phyloP scores from a whole-genome alignment of 2,888 invertebrate species.

The Tiliacea citrago region DNA sequence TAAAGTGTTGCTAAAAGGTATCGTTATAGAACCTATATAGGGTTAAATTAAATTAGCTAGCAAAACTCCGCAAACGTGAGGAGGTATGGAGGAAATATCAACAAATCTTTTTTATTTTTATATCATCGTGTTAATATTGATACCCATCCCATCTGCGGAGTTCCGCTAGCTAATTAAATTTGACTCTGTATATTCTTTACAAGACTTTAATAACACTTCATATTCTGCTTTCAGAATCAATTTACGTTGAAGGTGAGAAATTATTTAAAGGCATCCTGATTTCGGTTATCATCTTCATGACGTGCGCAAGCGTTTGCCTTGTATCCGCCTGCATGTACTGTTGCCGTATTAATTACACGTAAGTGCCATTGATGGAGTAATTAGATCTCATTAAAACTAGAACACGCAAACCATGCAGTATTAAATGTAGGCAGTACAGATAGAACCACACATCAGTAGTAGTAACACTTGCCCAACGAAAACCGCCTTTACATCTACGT shows the following conservation, averaged over 20 bases:
- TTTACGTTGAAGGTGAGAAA: slow-evolving; percentile 75
- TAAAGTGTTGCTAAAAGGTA: background rate
- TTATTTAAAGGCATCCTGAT: slow-evolving; percentile 78
- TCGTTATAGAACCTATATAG: background rate
- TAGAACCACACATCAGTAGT: background rate
- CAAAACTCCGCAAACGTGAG: too few species aligned
- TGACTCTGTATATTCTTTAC: background rate
- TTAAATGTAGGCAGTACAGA: background rate
- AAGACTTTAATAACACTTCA: background rate
- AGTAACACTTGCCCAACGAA: background rate
- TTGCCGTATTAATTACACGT: slow-evolving; percentile 81
- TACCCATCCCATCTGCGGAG: too few species aligned
- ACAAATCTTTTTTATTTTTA: too few species aligned
- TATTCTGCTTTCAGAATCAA: slow-evolving; percentile 73
- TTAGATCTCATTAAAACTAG: slow-evolving; percentile 2
- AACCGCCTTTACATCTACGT: background rate
- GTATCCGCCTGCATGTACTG: slow-evolving; percentile 81
- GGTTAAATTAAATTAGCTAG: too few species aligned
- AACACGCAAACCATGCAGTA: slow-evolving; percentile 1
- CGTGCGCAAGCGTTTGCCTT: slow-evolving; percentile 76
- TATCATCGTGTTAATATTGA: too few species aligned
- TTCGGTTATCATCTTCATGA: slow-evolving; percentile 76
- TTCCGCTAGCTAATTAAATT: too few species aligned
- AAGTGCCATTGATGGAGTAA: slow-evolving; percentile 59
- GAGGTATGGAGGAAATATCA: too few species aligned